phyloP scores from a whole-genome alignment of 2,113 vertebrate genomes.

The Elachura formosa region DNA sequence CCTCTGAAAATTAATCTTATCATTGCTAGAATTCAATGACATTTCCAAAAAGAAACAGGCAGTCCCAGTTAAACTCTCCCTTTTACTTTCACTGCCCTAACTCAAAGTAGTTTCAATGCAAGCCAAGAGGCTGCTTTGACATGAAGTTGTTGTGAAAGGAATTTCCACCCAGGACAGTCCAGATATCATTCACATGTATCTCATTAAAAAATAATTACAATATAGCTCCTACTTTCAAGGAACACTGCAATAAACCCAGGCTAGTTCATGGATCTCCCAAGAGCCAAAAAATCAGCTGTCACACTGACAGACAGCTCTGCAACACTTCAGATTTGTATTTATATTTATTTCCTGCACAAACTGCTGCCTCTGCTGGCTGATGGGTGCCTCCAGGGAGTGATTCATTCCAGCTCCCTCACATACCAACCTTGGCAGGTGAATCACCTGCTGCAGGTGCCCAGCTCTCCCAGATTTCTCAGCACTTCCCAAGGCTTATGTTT shows the following conservation, averaged over 20 bases:
- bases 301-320: not conserved
- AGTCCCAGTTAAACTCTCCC: not conserved
- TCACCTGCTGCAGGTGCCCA: not conserved
- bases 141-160: not conserved
- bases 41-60: not conserved
- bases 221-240: not conserved
- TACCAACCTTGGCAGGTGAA: not conserved
- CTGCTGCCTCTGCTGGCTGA: not conserved
- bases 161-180: not conserved
- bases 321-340: not conserved
- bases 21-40: not conserved
- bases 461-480: not conserved
- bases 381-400: not conserved
- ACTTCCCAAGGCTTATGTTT: not conserved
- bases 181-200: not conserved
- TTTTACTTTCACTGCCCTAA: not conserved
- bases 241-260: not conserved
- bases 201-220: not conserved
- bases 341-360: not conserved
- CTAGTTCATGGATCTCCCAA: not conserved
- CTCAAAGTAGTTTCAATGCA: not conserved
- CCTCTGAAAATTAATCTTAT: not conserved
- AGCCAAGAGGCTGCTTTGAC: not conserved
- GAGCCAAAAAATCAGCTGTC: not conserved
- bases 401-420: not conserved